Base-by-base conservation (phyloP, 2,888 invertebrate species). In the Ommatoiulus sabulosus region DNA sequence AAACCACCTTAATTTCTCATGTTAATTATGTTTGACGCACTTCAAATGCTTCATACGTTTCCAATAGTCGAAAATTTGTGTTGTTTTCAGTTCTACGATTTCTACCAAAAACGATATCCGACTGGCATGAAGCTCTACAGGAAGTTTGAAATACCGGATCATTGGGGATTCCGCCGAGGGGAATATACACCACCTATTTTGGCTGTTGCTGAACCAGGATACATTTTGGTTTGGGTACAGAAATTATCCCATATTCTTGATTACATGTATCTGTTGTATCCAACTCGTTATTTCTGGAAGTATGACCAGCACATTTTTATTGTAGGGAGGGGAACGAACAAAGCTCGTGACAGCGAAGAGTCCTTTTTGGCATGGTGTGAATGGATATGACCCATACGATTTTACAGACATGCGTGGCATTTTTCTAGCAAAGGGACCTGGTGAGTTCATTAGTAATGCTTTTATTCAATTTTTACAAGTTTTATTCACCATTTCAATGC, bases 121-220 rank as follows among this genome's bases (percentile, higher is more conserved):
- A 24, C 87, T 63, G 89, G 89, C 17, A 63, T 89, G 63, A 89
- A 89, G 35, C n/a, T 89, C n/a, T 89, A 52, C 44, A 35, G 86
- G 44, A 43, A 52, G 24, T 88, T 35, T 44, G 88, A 89, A 86
- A 88, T 89, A 15, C 89, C 89, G 7, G 88, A 88, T 44, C 88
- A 88, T 85, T 89, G 89, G 89, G 48, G 48, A 24, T 89, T 63
- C 46, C 52, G 88, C 7, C 24, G 63, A 20, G 86, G 86, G 17
- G 72, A 84, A 86, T 88, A 63, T 84, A 48, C 63, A 6, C 85
- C 89, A 63, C 88, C 89, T 46, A 88, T 89, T 17, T 6, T 89
- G 10, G 89, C 88, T 7, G 89, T 89, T 10, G 88, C 89, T 48
- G 89, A 89, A 44, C 88, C 89, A 24, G 89, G 89, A 85, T 88